These are phyloP conservation scores for Brachionichthys hirsutus DNA, from an alignment of 2,113 vertebrate species.

Conservation along the genomic window DNA sequence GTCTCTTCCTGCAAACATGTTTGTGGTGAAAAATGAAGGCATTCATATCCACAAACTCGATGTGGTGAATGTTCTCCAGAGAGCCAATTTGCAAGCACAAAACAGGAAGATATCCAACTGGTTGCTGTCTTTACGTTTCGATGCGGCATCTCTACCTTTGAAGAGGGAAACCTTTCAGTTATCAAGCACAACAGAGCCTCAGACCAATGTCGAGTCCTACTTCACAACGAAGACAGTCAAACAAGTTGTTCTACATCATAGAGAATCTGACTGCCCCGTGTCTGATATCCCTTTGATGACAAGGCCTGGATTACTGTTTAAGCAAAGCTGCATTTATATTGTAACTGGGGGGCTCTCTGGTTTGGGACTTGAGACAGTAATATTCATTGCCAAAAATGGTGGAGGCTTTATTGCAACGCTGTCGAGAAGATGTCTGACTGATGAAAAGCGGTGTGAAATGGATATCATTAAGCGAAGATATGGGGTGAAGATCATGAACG, in stretches of 20 bases:
- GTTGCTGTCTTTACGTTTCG: constrained; percentile 73
- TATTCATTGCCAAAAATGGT: constrained; percentile 81
- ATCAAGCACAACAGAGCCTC: constrained; percentile 3
- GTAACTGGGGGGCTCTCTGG: constrained; percentile 85
- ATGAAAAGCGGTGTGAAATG: constrained; percentile 74
- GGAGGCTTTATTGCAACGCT: constrained; percentile 79
- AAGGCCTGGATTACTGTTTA: constrained; percentile 71
- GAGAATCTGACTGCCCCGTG: constrained; percentile 28
- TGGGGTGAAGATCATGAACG: constrained; percentile 54
- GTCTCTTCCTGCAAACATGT: constrained; percentile 26
- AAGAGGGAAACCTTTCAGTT: constrained; percentile 55
- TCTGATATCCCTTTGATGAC: constrained; percentile 69
- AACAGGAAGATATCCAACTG: constrained; percentile 68
- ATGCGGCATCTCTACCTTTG: constrained; percentile 54
- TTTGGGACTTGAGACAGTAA: constrained; percentile 86
- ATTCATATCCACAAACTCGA: constrained; percentile 72
- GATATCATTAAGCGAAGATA: constrained; percentile 67
- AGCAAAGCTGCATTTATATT: constrained; percentile 76
- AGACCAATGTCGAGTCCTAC: constrained; percentile 69
- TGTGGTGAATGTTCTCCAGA: constrained; percentile 75
- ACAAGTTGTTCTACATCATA: constrained; percentile 65
- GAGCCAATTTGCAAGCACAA: constrained; percentile 69
- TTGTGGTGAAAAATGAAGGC: constrained; percentile 59
- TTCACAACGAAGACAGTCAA: constrained; percentile 69
- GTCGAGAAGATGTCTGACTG: constrained; percentile 73